A percentile compares a stretch with the other conserved stretches of the same genome.
Evolutionary conservation across 2,797 vertebrate species (phyloP).

Genomic region (Brachymystax lenok): DNA sequence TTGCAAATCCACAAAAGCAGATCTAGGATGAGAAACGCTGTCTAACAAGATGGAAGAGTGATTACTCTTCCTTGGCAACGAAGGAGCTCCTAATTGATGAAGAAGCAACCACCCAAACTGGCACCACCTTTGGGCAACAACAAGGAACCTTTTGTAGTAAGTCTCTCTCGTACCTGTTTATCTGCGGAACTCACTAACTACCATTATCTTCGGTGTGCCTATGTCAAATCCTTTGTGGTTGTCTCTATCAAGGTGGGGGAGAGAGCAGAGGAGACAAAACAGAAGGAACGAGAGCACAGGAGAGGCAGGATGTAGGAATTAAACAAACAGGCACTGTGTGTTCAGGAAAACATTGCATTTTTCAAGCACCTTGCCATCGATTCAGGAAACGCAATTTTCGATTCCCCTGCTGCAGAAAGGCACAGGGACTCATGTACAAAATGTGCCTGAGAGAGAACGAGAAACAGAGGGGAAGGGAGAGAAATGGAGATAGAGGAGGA

Average conservation of each 20-base stretch:
- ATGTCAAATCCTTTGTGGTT: neutral
- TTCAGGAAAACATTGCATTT: slow-evolving; percentile 57
- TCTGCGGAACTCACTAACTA: neutral
- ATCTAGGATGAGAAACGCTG: neutral
- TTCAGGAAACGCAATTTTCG: slow-evolving; percentile 63
- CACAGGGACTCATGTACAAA: slow-evolving; percentile 62
- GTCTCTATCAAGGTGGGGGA: neutral
- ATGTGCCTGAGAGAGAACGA: slow-evolving; percentile 19
- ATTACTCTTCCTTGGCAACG: neutral
- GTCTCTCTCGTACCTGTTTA: neutral
- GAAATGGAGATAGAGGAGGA: neutral
- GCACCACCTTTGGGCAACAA: slow-evolving; percentile 8
- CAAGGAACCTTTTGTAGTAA: slow-evolving; percentile 1
- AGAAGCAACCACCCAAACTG: neutral
- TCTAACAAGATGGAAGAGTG: too few relatives aligned
- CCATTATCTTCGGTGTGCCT: neutral
- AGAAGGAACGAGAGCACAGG: neutral
- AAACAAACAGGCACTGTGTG: slow-evolving; percentile 61
- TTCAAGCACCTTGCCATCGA: slow-evolving; percentile 56
- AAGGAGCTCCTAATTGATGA: neutral
- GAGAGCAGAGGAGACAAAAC: neutral
- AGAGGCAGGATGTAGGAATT: slow-evolving; percentile 39
- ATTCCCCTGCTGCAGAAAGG: slow-evolving; percentile 63
- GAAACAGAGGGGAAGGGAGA: slow-evolving; percentile 8
- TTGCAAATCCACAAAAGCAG: neutral